Percentiles rank a stretch among this genome's conserved stretches.
These are phyloP conservation scores for Danaus plexippus DNA, from an alignment of 1,140 invertebrate species.

Conservation along the genomic window DNA sequence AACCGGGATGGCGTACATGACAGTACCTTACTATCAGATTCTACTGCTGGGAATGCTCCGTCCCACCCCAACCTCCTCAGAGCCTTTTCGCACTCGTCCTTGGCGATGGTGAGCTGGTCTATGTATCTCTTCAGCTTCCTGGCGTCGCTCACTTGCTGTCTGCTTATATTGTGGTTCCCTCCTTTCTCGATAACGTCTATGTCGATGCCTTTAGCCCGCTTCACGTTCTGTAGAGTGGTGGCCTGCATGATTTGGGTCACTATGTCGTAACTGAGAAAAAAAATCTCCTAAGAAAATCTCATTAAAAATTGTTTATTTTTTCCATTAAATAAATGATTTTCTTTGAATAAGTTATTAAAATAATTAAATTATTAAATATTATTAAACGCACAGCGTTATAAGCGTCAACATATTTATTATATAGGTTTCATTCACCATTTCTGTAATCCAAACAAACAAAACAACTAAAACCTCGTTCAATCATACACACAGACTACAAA, in stretches of 20 bases:
- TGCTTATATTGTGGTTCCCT: slow-evolving; percentile 55
- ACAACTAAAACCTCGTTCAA: too few species aligned
- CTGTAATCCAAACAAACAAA: too few species aligned
- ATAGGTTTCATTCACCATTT: too few species aligned
- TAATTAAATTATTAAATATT: too few species aligned
- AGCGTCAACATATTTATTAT: too few species aligned
- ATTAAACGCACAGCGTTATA: too few species aligned
- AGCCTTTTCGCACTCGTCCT: slow-evolving; percentile 86
- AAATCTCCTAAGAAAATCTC: slow-evolving; percentile 2
- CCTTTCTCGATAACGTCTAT: slow-evolving; percentile 77
- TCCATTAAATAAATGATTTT: too few species aligned
- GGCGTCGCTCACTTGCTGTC: slow-evolving; percentile 82
- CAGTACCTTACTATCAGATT: slow-evolving; percentile 61
- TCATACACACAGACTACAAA: too few species aligned
- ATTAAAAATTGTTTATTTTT: too few species aligned
- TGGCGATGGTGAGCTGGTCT: slow-evolving; percentile 88
- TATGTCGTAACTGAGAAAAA: slow-evolving; percentile 81
- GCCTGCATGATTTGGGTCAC: slow-evolving; percentile 95
- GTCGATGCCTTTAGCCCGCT: slow-evolving; percentile 86
- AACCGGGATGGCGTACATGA: too few species aligned
- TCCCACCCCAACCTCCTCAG: slow-evolving; percentile 84
- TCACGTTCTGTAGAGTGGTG: slow-evolving; percentile 90
- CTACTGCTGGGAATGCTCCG: slow-evolving; percentile 78
- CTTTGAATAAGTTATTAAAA: too few species aligned
- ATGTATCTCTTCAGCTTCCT: slow-evolving; percentile 83